Base-by-base conservation (phyloP, 2,113 vertebrate species). In the Barnardius zonarius region DNA sequence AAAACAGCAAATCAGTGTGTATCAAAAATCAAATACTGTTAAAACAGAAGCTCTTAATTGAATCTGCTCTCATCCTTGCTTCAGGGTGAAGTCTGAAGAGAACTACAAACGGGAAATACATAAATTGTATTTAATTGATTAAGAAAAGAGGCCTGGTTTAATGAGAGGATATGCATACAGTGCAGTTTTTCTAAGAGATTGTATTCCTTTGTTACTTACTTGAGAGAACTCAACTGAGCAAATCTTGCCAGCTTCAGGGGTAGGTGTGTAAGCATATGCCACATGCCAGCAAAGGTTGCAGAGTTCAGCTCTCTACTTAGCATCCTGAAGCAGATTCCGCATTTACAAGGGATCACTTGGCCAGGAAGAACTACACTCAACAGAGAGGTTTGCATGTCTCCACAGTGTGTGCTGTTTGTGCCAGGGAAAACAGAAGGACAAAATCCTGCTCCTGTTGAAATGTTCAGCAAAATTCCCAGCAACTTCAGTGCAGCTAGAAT, bases 201-300 rank as follows among this genome's bases (percentile, higher is more conserved):
- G 22, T 67, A 78, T 61, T 27, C 23, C 62, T 68, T 52, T 64
- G 13, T 72, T 69, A 37, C 16, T 77, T 55, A 24, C 59, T 28
- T 69, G 63, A 69, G 25, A 74, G 27, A 35, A 52, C 28, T 52
- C 62, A 33, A 18, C 57, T 30, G 30, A 79, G 5, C 13, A 28
- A 28, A 22, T 37, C 67, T 28, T n/a, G 2, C 19, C 30, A 64
- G 30, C 35, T 73, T 49, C 19, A 33, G 44, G 6, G 9, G 15
- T 11, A 48, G 5, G 17, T n/a, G 5, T 48, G 24, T 19, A 6
- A 66, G 30, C 49, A 9, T 35, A 15, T 86, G 86, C 13, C 7
- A 3, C 24, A 2, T 0, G 0, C 31, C 39, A 63, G 62, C 51
- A 46, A 43, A 20, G 18, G 14, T 8, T 68, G 57, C 23, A 11